phyloP scores from a whole-genome alignment of 2,113 vertebrate species.

The Thamnophis sirtalis region DNA sequence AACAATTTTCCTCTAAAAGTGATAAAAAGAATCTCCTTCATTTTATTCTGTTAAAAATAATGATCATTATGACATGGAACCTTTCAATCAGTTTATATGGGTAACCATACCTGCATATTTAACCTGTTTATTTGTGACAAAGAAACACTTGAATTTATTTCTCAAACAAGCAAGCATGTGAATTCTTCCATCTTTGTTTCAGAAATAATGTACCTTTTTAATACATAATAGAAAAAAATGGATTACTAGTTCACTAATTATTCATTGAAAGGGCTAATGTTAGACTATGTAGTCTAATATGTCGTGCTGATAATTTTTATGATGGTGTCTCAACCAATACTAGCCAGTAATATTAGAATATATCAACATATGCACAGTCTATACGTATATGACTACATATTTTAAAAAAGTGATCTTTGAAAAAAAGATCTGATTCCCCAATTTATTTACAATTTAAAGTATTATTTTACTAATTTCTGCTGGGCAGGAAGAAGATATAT shows the following conservation, averaged over 20 bases:
- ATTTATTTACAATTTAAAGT: not conserved
- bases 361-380: not conserved
- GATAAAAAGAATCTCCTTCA: conserved; percentile 43
- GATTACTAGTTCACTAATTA: conserved; percentile 57
- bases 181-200: conserved; percentile 45
- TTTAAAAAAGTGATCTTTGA: not conserved
- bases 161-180: conserved; percentile 51
- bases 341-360: not conserved
- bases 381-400: not conserved
- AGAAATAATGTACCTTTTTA: conserved; percentile 46
- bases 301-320: not conserved
- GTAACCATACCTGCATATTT: conserved; percentile 45
- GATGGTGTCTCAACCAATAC: not conserved
- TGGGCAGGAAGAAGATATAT: not conserved
- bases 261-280: not conserved
- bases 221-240: conserved; percentile 31
- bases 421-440: not conserved
- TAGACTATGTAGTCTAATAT: not conserved
- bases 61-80: conserved; percentile 34
- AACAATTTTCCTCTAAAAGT: conserved; percentile 47
- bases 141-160: conserved; percentile 55
- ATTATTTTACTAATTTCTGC: not conserved
- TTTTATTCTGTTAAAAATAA: conserved; percentile 46
- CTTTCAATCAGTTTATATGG: conserved; percentile 44
- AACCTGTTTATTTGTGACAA: conserved; percentile 51